Evolutionary conservation across 2,797 vertebrate species (phyloP).

Genomic region (Dromococcyx pavoninus): DNA sequence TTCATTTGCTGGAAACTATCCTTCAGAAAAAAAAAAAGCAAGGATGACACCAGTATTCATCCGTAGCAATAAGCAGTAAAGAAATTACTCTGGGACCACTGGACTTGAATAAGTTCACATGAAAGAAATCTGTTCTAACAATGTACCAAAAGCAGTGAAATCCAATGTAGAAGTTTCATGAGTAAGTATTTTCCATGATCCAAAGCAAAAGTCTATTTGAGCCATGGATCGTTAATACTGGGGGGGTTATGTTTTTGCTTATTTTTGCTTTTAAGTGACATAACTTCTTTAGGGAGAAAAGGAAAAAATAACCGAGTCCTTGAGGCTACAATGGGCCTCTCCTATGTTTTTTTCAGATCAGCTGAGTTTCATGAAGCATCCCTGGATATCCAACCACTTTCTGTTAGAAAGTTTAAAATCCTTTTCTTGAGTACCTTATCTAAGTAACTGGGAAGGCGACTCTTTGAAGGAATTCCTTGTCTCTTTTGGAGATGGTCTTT

Average conservation of each 20-base stretch:
- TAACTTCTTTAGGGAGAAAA: conserved; percentile 12
- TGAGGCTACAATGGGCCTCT: not conserved
- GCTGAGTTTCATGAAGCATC: conserved; percentile 83
- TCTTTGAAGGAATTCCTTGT: conserved; percentile 94
- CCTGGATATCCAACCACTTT: conserved; percentile 98
- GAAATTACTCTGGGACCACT: not conserved
- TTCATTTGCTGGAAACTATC: not conserved
- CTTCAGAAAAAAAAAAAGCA: not conserved
- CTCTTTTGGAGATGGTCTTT: conserved; percentile 96
- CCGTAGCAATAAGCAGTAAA: not conserved
- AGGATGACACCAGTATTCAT: not conserved
- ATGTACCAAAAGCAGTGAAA: conserved; percentile 32
- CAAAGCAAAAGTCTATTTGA: not conserved
- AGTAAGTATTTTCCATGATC: conserved; percentile 29
- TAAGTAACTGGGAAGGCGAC: conserved; percentile 92
- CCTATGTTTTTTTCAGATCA: not conserved
- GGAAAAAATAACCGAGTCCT: not conserved
- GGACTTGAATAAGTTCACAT: not conserved
- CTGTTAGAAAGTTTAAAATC: conserved; percentile 94
- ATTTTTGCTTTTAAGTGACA: conserved; percentile 14
- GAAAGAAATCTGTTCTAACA: not conserved
- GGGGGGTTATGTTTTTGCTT: not conserved
- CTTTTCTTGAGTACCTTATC: conserved; percentile 97
- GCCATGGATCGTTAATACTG: not conserved
- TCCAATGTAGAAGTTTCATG: not conserved